These are phyloP conservation scores for Pachyrhynchus sulphureomaculatus DNA, from an alignment of 1,140 invertebrate genomes.

Conservation along the genomic window DNA sequence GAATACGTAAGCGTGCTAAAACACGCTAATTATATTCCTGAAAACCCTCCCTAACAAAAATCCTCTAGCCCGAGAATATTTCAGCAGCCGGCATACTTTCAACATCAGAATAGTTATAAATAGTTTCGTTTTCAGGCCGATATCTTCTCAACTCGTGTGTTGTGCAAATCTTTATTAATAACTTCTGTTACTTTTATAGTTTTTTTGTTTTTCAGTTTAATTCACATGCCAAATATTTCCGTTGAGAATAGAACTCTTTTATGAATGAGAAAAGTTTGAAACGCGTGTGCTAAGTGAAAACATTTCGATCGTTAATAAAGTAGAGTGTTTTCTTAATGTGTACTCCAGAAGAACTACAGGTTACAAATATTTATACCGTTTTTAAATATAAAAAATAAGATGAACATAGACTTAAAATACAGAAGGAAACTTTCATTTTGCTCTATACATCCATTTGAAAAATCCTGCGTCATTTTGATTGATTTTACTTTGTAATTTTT, in stretches of 20 bases:
- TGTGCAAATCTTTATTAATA: constrained; percentile 24
- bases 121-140: constrained; percentile 4
- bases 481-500: too few species aligned
- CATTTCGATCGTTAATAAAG: background rate
- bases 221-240: background rate
- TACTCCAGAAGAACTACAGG: constrained; percentile 55
- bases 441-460: too few species aligned
- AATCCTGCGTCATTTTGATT: too few species aligned
- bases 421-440: too few species aligned
- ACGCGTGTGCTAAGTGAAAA: too few species aligned
- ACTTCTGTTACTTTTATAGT: background rate
- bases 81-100: constrained; percentile 15
- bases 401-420: too few species aligned
- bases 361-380: too few species aligned
- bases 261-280: background rate
- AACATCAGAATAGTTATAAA: constrained; percentile 10
- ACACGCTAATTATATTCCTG: too few species aligned
- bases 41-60: constrained; percentile 5
- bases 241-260: background rate
- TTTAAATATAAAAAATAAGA: too few species aligned
- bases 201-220: background rate
- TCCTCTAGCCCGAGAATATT: background rate
- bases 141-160: constrained; percentile 1
- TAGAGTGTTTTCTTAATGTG: constrained; percentile 47
- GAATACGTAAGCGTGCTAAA: too few species aligned